These are phyloP conservation scores for Monochamus alternatus DNA, from an alignment of 2,888 invertebrate genomes.

Conservation along the genomic window DNA sequence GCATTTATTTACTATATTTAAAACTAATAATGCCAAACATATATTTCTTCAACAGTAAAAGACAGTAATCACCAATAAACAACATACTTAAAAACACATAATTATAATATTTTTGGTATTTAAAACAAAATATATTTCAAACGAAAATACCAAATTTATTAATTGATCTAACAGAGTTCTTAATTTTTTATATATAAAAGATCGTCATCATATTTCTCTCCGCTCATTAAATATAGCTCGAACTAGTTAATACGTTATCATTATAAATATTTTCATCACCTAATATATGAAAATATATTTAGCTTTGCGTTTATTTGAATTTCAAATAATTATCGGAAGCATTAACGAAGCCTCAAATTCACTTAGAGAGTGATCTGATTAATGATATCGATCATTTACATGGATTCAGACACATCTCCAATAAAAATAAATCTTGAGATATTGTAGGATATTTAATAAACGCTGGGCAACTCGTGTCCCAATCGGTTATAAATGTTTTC, in stretches of 20 bases:
- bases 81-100: too few species aligned
- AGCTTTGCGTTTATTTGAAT: not conserved
- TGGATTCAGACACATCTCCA: conserved; percentile 6
- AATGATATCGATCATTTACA: conserved; percentile 21
- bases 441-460: conserved; percentile 24
- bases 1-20: too few species aligned
- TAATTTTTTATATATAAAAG: not conserved
- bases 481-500: conserved; percentile 29
- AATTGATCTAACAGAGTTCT: not conserved
- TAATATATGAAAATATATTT: not conserved
- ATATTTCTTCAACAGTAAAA: too few species aligned
- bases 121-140: too few species aligned
- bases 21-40: too few species aligned
- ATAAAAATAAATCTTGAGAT: conserved; percentile 13
- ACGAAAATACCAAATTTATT: too few species aligned
- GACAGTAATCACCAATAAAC: too few species aligned
- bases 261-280: not conserved
- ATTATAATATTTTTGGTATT: not conserved
- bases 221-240: not conserved
- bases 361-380: conserved; percentile 9
- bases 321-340: not conserved
- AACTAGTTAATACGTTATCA: not conserved
- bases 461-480: conserved; percentile 13
- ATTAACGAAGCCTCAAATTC: conserved; percentile 10
- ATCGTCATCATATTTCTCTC: not conserved